Evolutionary conservation across 2,113 vertebrate genomes (phyloP).

Genomic region (Gila orcuttii): DNA sequence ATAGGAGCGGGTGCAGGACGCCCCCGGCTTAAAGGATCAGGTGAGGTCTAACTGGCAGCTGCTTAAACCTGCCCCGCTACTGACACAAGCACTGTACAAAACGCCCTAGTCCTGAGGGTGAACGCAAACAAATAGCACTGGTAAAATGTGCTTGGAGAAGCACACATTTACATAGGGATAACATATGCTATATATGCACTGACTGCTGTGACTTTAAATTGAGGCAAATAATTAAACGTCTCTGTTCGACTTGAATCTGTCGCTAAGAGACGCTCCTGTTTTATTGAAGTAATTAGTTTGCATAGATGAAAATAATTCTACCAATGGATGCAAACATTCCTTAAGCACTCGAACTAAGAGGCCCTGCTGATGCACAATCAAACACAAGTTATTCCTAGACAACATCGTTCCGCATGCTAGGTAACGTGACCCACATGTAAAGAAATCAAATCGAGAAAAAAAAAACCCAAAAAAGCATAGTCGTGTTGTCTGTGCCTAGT

Average conservation of each 20-base stretch:
- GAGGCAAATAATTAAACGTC: slow-evolving; percentile 14
- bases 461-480: slow-evolving; percentile 3
- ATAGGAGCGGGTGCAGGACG: slow-evolving; percentile 5
- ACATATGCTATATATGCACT: neutral
- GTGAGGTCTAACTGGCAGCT: slow-evolving; percentile 40
- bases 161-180: neutral
- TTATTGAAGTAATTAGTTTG: slow-evolving; percentile 9
- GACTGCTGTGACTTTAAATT: slow-evolving; percentile 1
- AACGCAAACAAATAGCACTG: neutral
- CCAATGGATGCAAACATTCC: neutral
- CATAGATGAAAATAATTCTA: neutral
- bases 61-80: slow-evolving; percentile 32
- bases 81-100: neutral
- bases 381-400: neutral
- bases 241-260: neutral
- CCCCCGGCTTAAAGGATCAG: slow-evolving; percentile 33
- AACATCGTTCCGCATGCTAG: neutral
- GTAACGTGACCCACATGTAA: slow-evolving; percentile 14
- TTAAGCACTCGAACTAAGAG: neutral
- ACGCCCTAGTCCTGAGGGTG: neutral
- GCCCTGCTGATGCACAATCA: neutral
- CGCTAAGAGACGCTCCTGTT: neutral
- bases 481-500: neutral
- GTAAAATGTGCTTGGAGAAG: slow-evolving; percentile 23
- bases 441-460: neutral